Conservation (phyloP, 2,888 invertebrate species). For the Lampropteryx suffumata region DNA sequence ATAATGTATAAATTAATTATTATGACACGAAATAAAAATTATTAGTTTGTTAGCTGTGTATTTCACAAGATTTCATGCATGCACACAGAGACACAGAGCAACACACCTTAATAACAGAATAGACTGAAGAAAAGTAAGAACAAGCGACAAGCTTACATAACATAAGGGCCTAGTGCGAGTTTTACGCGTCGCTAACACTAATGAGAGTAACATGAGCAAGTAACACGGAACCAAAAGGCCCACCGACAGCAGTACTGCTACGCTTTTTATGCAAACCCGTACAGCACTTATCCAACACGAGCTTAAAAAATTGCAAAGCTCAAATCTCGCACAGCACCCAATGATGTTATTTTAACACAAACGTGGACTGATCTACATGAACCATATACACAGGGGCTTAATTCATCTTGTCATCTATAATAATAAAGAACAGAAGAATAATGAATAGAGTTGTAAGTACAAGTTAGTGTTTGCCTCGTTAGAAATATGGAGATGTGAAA, state of each 20-base stretch:
- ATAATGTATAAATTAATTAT: not conserved
- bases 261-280: too few relatives aligned
- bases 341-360: conserved; percentile 25
- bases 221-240: too few relatives aligned
- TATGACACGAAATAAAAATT: conserved; percentile 22
- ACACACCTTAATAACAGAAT: conserved; percentile 64
- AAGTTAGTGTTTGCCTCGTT: too few relatives aligned
- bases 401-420: too few relatives aligned
- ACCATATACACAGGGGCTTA: conserved; percentile 12
- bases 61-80: conserved; percentile 42
- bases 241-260: too few relatives aligned
- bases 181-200: too few relatives aligned
- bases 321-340: too few relatives aligned
- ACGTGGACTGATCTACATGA: conserved; percentile 29
- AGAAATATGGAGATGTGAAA: too few relatives aligned
- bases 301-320: too few relatives aligned
- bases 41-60: conserved; percentile 49
- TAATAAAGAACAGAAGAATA: conserved; percentile 3
- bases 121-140: conserved; percentile 45
- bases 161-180: conserved; percentile 26
- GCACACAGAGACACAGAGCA: conserved; percentile 67
- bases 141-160: conserved; percentile 62
- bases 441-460: not conserved
- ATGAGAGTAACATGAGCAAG: too few relatives aligned
- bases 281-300: too few relatives aligned